A percentile compares a stretch with the other conserved stretches of the same genome.
These are phyloP conservation scores for Pollenia angustigena DNA, from an alignment of 2,888 invertebrate species.

Conservation along the genomic window DNA sequence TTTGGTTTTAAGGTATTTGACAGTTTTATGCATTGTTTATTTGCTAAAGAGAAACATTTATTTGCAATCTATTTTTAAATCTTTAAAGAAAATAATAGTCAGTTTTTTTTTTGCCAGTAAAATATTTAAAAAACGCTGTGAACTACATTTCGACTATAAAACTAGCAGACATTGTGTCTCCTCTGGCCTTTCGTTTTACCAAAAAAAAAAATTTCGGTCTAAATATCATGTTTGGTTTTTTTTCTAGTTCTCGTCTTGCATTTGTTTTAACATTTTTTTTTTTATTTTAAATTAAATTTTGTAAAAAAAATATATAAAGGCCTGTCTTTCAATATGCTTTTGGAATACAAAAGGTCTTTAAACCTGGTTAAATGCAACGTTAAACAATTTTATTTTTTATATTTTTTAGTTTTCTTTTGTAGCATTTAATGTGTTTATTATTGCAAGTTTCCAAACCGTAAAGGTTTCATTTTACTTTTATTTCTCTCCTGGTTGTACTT, in stretches of 20 bases:
- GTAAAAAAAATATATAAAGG: not conserved
- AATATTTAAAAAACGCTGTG: conserved; percentile 11
- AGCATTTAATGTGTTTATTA: conserved; percentile 50
- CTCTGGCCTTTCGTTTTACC: not conserved
- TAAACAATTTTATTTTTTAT: conserved; percentile 54
- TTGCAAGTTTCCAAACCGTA: conserved; percentile 65
- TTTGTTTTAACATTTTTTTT: not conserved
- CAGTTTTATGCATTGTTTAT: conserved; percentile 26
- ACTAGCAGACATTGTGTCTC: conserved; percentile 47
- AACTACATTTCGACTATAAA: conserved; percentile 19
- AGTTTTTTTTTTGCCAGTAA: not conserved
- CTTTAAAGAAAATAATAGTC: not conserved
- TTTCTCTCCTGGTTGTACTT: conserved; percentile 19
- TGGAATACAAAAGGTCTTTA: conserved; percentile 66
- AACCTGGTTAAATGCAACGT: conserved; percentile 68
- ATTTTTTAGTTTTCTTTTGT: not conserved
- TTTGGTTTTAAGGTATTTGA: conserved; percentile 4
- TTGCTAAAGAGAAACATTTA: conserved; percentile 9
- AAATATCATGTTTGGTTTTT: not conserved
- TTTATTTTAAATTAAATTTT: conserved; percentile 13
- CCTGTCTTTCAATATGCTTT: conserved; percentile 24
- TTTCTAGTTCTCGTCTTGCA: conserved; percentile 21
- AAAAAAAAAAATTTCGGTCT: not conserved
- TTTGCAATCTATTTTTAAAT: conserved; percentile 5
- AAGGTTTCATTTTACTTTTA: conserved; percentile 57